Base-by-base conservation (phyloP, 2,113 vertebrate genomes). In the Pteropus alecto region DNA sequence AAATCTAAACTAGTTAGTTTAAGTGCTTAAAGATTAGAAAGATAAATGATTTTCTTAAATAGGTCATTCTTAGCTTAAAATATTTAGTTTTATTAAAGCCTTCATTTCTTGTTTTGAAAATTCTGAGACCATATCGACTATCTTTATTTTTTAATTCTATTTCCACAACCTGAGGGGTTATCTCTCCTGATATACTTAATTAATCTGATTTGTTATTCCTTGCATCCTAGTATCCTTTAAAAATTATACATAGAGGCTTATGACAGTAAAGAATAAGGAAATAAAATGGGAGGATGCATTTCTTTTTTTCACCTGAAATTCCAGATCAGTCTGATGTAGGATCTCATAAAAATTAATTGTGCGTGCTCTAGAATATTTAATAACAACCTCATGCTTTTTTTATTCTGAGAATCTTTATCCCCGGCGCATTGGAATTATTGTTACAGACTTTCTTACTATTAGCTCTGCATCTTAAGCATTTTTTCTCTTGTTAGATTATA, bases 11-110 rank as follows among this genome's bases (percentile, higher is more conserved):
- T 94, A 58, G 76, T 83, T 91, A 81, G 68, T 89, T 88, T 48
- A 54, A 48, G 86, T 95, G 65, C 74, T 98, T 97, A 94, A 83
- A 84, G 73, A 96, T 96, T 79, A 97, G 82, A 94, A 94, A 93
- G 81, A 58, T 95, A 91, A 97, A 76, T 97, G 58, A 94, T 89
- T 95, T 93, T 90, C 87, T 83, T 70, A 98, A 97, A 73, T 98
- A 96, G 95, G 87, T 97, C 95, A 97, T 61, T 89, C 63, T 96
- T 87, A 89, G 19, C 67, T 97, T 94, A 87, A n/a, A 14, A 3
- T 91, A 33, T 81, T 95, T 65, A 28, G 33, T 86, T 96, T 82
- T 94, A 71, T 93, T 93, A 51, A 94, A 46, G 21, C 8, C 71
- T 93, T 74, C 13, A 77, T 83, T 95, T 89, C 26, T 87, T 26